These are phyloP conservation scores for Sylvilagus bachmani DNA, from an alignment of 2,113 vertebrate species.

Conservation along the genomic window DNA sequence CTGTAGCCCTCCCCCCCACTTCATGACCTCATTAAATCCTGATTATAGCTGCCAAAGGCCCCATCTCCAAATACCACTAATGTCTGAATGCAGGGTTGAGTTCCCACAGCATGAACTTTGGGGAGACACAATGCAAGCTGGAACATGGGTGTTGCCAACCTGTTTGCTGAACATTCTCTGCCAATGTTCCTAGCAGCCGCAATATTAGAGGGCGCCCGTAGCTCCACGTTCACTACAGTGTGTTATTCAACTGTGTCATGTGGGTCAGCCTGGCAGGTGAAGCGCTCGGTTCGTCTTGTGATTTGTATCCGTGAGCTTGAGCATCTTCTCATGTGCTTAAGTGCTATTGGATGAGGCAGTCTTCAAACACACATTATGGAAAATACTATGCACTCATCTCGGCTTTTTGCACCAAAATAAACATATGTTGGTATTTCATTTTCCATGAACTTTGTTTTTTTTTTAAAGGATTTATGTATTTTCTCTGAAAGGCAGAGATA, in stretches of 20 bases:
- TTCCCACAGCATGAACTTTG: no score
- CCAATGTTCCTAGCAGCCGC: background rate
- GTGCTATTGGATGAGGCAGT: background rate
- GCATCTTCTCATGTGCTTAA: constrained; percentile 37
- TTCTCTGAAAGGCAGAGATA: no score
- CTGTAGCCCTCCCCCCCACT: no score
- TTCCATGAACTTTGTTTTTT: background rate
- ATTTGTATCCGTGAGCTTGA: constrained; percentile 8
- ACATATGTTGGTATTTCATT: constrained; percentile 13
- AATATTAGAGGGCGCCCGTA: background rate
- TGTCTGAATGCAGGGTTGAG: no score
- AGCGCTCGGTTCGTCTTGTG: background rate
- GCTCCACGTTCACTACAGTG: background rate
- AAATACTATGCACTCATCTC: no score
- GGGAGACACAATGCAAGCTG: no score
- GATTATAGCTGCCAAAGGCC: no score
- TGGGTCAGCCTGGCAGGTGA: background rate
- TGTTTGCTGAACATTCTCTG: background rate
- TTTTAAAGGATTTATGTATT: no score
- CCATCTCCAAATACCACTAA: no score
- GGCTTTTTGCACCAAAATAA: no score
- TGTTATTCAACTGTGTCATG: background rate
- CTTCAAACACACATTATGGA: no score
- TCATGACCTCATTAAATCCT: no score
- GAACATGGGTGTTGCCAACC: background rate